Base-by-base conservation (phyloP, 2,113 vertebrate genomes). In the Tychaedon coryphoeus region DNA sequence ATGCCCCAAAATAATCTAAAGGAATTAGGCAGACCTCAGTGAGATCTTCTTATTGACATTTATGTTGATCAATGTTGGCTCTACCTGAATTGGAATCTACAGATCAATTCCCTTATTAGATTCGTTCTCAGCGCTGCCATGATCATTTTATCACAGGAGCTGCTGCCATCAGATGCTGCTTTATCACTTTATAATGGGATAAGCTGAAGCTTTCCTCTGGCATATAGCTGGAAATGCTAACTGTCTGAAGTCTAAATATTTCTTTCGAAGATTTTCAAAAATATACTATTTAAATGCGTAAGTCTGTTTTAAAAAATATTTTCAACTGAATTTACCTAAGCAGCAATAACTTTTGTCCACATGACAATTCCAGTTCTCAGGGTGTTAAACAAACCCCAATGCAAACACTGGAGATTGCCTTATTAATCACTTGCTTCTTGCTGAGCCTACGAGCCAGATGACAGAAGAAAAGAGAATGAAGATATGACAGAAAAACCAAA, bases 61-160 rank as follows among this genome's bases (percentile, higher is more conserved):
- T 98, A 97, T 89, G 94, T 93, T 98, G 98, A 98, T 97, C 75
- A 50, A 96, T 98, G 98, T 94, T 97, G 98, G 97, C 97, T 97
- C 96, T 95, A 95, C 97, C 97, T 98, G 96, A 98, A 98, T 97
- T 98, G 97, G 97, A 98, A 98, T 97, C 97, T 96, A 86, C 94
- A 97, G 97, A 98, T 98, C 97, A 98, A 98, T 98, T 98, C 96
- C 91, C 94, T 98, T 98, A 98, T 98, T 98, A 98, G 96, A 98
- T 98, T 98, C 93, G 29, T 96, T 97, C 97, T 97, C 97, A 91
- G 93, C 31, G 92, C 96, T 97, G 97, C 97, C 96, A 97, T 91
- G 95, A 98, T 97, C 97, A 98, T 97, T 98, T 98, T 98, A 97
- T 97, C 98, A 98, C 95, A 94, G 72, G 88, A 96, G 85, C 87